phyloP scores from a whole-genome alignment of 2,797 vertebrate genomes.

The Botia almorhae region DNA sequence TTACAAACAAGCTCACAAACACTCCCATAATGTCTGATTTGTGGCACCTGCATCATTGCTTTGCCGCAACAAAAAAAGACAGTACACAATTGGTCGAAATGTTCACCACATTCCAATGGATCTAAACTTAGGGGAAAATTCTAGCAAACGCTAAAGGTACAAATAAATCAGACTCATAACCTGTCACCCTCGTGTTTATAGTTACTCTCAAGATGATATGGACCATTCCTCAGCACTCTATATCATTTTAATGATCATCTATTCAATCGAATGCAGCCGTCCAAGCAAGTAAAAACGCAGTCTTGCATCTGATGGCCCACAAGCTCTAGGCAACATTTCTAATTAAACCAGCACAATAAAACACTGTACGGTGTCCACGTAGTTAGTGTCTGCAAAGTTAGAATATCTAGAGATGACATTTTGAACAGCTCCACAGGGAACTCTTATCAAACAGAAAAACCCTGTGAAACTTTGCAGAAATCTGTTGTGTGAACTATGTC shows the following conservation, averaged over 20 bases:
- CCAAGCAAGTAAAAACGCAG: slow-evolving; percentile 47
- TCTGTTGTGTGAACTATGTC: slow-evolving; percentile 46
- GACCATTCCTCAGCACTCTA: slow-evolving; percentile 69
- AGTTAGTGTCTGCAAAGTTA: slow-evolving; percentile 19
- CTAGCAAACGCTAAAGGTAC: slow-evolving; percentile 19
- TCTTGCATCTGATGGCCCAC: slow-evolving; percentile 30
- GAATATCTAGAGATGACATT: slow-evolving; percentile 28
- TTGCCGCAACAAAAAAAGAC: not conserved
- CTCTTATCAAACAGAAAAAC: not conserved
- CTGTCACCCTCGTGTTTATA: slow-evolving; percentile 58
- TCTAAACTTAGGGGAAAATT: slow-evolving; percentile 59
- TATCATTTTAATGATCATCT: slow-evolving; percentile 49
- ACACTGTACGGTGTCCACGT: slow-evolving; percentile 33
- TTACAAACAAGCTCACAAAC: slow-evolving; percentile 23
- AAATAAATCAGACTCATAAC: slow-evolving; percentile 41
- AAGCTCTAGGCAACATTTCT: slow-evolving; percentile 39
- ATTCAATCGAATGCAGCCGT: slow-evolving; percentile 36
- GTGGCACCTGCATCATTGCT: slow-evolving; percentile 17
- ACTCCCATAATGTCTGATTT: slow-evolving; percentile 32
- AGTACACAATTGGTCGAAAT: not conserved
- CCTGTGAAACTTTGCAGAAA: slow-evolving; percentile 28
- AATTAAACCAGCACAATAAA: slow-evolving; percentile 50
- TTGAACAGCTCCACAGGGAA: slow-evolving; percentile 22
- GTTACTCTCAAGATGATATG: slow-evolving; percentile 68
- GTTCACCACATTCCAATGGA: slow-evolving; percentile 53